Base-by-base conservation (phyloP, 2,113 vertebrate genomes). In the Ramphastos sulfuratus region DNA sequence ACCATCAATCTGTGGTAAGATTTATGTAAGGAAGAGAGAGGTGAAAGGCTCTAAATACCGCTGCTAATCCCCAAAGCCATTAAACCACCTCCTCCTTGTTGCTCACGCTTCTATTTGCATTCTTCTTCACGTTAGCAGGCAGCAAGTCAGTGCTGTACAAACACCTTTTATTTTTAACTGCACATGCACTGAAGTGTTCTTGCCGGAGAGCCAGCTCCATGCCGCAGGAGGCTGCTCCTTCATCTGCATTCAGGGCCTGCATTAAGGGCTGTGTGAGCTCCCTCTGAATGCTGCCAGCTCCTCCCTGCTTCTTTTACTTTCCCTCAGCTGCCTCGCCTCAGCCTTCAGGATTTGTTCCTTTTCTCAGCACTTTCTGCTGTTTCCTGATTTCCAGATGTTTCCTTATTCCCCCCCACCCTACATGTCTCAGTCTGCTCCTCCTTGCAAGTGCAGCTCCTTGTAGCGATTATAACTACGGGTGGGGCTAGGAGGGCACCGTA, bases 31-130 rank as follows among this genome's bases (percentile, higher is more conserved):
- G 54, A 94, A 90, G 54, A 83, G 79, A 82, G 82, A 95, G 89
- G 92, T 89, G 91, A 92, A 93, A 94, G 39, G 76, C 79, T 92
- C 61, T 88, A 91, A 91, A 85, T 83, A 65, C 76, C 1, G 0
- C 70, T 79, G 75, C 79, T 91, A 94, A 92, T 86, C 76, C 89
- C 70, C 76, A 91, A 81, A 94, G 93, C 89, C 89, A 92, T 93
- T 89, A 95, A 92, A 92, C 69, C 28, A 2, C 84, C 66, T 54
- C 73, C 27, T 83, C 79, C 87, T 89, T 20, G 39, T 42, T 92
- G 93, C 67, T 94, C 74, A 52, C 0, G 0, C 75, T 93, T 85
- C 85, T 85, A 55, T 93, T 93, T 87, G 85, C 58, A 90, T 94
- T 90, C 79, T 81, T 79, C 58, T 69, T 89, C 80, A 24, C 7